phyloP scores from a whole-genome alignment of 2,888 invertebrate species.

The Orchesella flavescens region DNA sequence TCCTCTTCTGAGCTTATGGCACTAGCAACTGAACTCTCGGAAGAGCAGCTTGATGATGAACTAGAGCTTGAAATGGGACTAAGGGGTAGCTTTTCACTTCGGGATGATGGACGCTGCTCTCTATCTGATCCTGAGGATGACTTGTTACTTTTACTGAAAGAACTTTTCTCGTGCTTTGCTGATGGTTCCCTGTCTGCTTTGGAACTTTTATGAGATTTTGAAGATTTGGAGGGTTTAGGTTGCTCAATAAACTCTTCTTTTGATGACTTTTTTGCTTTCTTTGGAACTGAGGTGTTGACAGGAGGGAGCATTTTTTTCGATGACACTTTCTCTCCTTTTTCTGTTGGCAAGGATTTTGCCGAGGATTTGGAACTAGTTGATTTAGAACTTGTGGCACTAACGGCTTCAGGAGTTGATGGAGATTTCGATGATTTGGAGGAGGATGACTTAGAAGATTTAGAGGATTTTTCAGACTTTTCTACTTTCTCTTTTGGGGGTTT shows the following conservation, averaged over 20 bases:
- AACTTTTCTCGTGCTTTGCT: conserved; percentile 44
- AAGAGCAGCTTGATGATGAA: conserved; percentile 56
- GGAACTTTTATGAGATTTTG: conserved; percentile 63
- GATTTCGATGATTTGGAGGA: conserved; percentile 59
- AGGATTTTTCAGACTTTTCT: conserved; percentile 56
- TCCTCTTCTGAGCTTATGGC: conserved; percentile 70
- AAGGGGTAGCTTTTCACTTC: conserved; percentile 52
- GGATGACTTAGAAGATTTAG: conserved; percentile 57
- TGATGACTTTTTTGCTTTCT: conserved; percentile 69
- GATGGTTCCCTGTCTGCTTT: conserved; percentile 53
- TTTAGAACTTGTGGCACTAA: conserved; percentile 60
- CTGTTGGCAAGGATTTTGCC: conserved; percentile 45
- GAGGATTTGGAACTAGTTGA: conserved; percentile 63
- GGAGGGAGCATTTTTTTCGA: conserved; percentile 72
- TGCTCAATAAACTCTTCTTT: conserved; percentile 61
- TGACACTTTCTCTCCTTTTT: conserved; percentile 61
- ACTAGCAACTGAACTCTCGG: conserved; percentile 61
- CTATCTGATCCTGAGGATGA: conserved; percentile 34
- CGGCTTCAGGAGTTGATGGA: conserved; percentile 47
- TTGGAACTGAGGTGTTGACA: conserved; percentile 70
- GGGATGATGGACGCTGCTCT: conserved; percentile 48
- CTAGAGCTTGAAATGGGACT: conserved; percentile 67
- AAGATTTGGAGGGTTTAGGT: conserved; percentile 60
- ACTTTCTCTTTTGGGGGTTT: conserved; percentile 60
- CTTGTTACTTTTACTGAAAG: conserved; percentile 34